Percentiles rank a stretch among this genome's conserved stretches.
Evolutionary conservation across 2,888 invertebrate species (phyloP).

Genomic region (Agonopterix subpropinquella): DNA sequence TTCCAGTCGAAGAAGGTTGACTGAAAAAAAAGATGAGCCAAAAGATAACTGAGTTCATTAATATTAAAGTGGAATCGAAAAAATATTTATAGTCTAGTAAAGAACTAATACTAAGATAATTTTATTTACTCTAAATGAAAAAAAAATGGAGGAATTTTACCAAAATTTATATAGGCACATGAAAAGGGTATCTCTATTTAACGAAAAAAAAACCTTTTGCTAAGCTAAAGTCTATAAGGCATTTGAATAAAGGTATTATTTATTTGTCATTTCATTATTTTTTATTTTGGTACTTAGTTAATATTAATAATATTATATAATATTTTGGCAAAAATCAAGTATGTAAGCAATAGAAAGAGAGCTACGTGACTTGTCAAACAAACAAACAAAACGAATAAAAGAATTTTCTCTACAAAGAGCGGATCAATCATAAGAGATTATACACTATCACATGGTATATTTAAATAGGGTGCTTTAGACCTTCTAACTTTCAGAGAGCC

Average conservation of each 20-base stretch:
- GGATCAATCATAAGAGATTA: too few relatives aligned
- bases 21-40: conserved; percentile 51
- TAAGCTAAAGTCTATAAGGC: conserved; percentile 28
- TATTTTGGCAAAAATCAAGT: too few relatives aligned
- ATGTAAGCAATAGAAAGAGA: too few relatives aligned
- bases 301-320: too few relatives aligned
- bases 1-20: conserved; percentile 62
- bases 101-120: conserved; percentile 17
- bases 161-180: conserved; percentile 32
- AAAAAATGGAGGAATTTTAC: conserved; percentile 35
- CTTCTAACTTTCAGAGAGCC: too few relatives aligned
- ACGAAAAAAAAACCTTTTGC: conserved; percentile 34
- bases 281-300: too few relatives aligned
- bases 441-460: too few relatives aligned
- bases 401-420: too few relatives aligned
- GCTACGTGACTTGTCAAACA: too few relatives aligned
- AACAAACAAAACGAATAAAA: too few relatives aligned
- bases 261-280: not conserved
- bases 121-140: conserved; percentile 23
- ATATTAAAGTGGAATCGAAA: conserved; percentile 38
- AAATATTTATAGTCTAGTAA: conserved; percentile 28
- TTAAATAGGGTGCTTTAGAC: too few relatives aligned
- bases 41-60: conserved; percentile 51
- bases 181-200: conserved; percentile 48
- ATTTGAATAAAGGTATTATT: not conserved